Base-by-base conservation (phyloP, 2,888 invertebrate species). In the Polymixis lichenea region DNA sequence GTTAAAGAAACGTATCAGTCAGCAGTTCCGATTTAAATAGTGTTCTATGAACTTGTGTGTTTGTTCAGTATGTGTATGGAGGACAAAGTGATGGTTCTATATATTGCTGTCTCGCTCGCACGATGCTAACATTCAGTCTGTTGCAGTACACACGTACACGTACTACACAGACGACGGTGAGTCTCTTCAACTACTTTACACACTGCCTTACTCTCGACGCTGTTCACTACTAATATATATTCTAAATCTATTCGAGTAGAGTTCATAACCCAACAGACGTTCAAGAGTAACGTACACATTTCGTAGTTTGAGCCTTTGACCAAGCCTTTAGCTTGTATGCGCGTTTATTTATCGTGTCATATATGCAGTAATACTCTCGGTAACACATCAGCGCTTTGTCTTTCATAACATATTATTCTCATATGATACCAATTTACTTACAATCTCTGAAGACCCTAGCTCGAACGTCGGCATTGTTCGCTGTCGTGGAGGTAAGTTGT, bases 311-410 rank as follows among this genome's bases (percentile, higher is more conserved):
- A 77, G 68, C 61, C 43, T 67, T 46, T 38, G 53, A 68, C 64
- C 64, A 25, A 75, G 56, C 61, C 43, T 43, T 8, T 53, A 46
- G 77, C 32, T 82, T 46, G 60, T 38, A 25, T 13, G 76, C 82
- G 75, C 61, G 78, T 61, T 53, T 17, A 17, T 32, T 58, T 25
- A 6, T 46, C 51, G 77, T 53, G 77, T 38, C 32, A 9, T 55
- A 17, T 73, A n/a, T 3, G 82, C 51, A 53, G 56, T 53, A 17
- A 53, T 22, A 51, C 32, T 32, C 51, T 38, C 9, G 49, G 51
- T 68, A 72, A 7, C 68, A 68, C 72, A 76, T 88, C 91, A 89
- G 87, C 88, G 92, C 91, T 92, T 92, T 91, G 93, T 93, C 93
- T 91, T 91, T 90, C 91, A 91, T 90, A 87, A 85, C 88, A 82